These are phyloP conservation scores for Riptortus pedestris DNA, from an alignment of 1,140 invertebrate genomes.

Conservation along the genomic window DNA sequence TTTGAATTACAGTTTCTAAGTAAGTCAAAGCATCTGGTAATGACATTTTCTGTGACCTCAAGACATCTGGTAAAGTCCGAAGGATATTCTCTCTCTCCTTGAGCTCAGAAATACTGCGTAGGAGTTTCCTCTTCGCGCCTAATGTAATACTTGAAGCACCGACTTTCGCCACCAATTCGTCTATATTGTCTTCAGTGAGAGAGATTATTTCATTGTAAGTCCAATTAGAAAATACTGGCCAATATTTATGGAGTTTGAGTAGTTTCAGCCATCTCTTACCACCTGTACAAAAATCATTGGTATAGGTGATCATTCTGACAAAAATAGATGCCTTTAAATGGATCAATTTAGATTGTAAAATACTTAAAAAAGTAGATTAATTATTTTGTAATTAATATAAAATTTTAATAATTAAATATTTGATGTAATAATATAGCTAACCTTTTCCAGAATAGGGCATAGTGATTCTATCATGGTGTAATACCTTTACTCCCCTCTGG, in stretches of 20 bases:
- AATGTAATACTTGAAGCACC: not conserved
- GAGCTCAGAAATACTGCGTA: not conserved
- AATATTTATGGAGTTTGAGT: not conserved
- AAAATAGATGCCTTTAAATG: too few species aligned
- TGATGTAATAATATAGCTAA: too few species aligned
- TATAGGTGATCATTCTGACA: too few species aligned
- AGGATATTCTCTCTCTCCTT: not conserved
- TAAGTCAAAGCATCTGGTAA: not conserved
- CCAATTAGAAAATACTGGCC: not conserved
- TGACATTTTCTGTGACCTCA: not conserved
- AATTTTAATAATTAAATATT: too few species aligned
- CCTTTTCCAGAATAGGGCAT: too few species aligned
- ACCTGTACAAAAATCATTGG: too few species aligned
- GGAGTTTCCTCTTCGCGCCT: not conserved
- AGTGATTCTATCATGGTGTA: too few species aligned
- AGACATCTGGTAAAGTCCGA: not conserved
- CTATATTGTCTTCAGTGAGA: not conserved
- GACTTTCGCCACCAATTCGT: not conserved
- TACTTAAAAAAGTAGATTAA: too few species aligned
- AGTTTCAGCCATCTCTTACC: not conserved
- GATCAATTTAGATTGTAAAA: too few species aligned
- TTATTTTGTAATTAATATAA: too few species aligned
- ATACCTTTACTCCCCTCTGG: too few species aligned
- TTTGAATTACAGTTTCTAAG: not conserved
- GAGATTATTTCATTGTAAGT: not conserved